Percentiles rank a stretch among this genome's conserved stretches.
Conservation (phyloP, 2,888 invertebrate species). For the Oxystoma pomonae region DNA sequence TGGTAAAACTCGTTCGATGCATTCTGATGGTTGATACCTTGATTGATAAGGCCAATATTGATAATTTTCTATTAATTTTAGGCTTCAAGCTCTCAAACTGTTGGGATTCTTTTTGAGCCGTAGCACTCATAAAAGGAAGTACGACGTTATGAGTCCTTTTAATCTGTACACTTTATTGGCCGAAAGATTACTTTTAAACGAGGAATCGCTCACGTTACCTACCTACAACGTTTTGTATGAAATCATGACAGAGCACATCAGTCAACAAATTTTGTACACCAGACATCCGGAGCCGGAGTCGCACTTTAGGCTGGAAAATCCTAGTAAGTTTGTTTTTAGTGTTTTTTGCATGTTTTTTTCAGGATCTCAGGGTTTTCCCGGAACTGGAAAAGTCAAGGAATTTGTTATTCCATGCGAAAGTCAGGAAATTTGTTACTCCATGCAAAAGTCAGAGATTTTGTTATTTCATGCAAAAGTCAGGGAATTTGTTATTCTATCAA, state of each 20-base stretch:
- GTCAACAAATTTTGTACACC: conserved; percentile 89
- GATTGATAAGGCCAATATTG: too few relatives aligned
- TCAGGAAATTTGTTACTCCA: too few relatives aligned
- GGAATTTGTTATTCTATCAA: too few relatives aligned
- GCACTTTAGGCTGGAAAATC: conserved; percentile 92
- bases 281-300: conserved; percentile 95
- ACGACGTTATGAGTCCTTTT: conserved; percentile 98
- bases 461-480: too few relatives aligned
- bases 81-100: conserved; percentile 89
- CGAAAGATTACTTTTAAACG: conserved; percentile 84
- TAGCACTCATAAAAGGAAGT: conserved; percentile 98
- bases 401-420: too few relatives aligned
- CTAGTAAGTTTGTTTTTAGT: conserved; percentile 68
- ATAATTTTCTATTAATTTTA: too few relatives aligned
- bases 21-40: too few relatives aligned
- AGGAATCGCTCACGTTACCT: conserved; percentile 85
- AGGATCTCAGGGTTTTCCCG: neutral
- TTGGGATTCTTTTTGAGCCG: conserved; percentile 96
- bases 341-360: neutral
- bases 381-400: too few relatives aligned
- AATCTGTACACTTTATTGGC: conserved; percentile 96
- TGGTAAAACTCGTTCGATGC: too few relatives aligned
- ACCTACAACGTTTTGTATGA: conserved; percentile 99
- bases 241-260: conserved; percentile 96
- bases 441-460: too few relatives aligned